Conservation (phyloP, 2,113 vertebrate genomes). For the Lycaon pictus region DNA sequence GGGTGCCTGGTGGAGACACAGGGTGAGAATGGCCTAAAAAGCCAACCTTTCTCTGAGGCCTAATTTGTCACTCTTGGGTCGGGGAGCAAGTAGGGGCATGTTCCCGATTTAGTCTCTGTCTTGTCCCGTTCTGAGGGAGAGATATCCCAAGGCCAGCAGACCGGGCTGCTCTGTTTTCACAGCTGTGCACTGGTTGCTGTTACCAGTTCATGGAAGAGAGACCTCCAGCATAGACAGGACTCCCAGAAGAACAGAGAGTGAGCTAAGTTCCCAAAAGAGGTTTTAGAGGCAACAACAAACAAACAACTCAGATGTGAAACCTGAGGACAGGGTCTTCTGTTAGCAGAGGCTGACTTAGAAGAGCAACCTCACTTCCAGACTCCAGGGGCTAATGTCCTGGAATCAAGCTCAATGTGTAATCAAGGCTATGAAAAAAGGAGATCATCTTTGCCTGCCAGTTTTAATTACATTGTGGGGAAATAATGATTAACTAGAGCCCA, state of each 20-base stretch:
- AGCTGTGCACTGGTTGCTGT: not conserved
- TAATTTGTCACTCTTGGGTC: conserved; percentile 27
- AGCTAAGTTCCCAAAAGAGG: not conserved
- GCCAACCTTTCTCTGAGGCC: not conserved
- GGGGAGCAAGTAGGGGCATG: not conserved
- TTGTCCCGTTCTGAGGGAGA: not conserved
- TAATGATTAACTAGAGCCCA: conserved; percentile 26
- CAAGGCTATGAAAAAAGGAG: conserved; percentile 35
- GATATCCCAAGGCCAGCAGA: not conserved
- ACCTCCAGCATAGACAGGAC: not conserved
- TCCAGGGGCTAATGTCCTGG: not conserved
- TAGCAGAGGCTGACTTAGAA: not conserved
- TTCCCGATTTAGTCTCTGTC: conserved; percentile 40
- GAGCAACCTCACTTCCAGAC: not conserved
- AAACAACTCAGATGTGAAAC: not conserved
- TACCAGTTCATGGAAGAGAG: not conserved
- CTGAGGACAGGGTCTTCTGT: not conserved
- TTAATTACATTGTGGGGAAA: conserved; percentile 59
- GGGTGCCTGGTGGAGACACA: not conserved
- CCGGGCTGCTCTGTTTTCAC: not conserved
- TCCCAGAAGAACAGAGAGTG: not conserved
- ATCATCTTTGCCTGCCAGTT: not conserved
- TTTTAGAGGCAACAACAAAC: not conserved
- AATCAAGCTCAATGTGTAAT: not conserved
- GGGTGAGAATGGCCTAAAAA: conserved; percentile 3